Evolutionary conservation across 2,797 vertebrate genomes (phyloP).

Genomic region (Acomys russatus): DNA sequence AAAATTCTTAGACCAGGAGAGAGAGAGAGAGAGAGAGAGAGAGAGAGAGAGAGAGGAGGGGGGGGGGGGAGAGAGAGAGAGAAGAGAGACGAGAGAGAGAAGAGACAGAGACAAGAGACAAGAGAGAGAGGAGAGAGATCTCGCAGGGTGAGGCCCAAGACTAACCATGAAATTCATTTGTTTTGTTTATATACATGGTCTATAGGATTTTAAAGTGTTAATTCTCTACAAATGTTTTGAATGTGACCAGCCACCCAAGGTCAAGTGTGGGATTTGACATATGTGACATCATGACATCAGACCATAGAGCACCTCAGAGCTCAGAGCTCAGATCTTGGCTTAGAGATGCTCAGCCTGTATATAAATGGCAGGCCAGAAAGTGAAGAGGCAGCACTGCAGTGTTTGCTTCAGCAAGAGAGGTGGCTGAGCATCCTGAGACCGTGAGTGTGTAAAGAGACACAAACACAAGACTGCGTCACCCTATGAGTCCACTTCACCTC

Average conservation of each 20-base stretch:
- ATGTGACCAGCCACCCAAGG: not conserved
- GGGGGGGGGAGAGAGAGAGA: too few relatives aligned
- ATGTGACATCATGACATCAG: not conserved
- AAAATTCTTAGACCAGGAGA: not conserved
- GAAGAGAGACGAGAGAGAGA: too few relatives aligned
- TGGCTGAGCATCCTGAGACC: not conserved
- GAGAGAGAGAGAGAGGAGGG: too few relatives aligned
- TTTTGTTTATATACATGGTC: not conserved
- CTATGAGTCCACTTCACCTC: not conserved
- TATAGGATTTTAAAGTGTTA: not conserved
- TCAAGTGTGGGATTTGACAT: not conserved
- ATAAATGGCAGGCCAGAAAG: not conserved
- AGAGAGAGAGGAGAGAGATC: not conserved
- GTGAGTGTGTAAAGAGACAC: rapidly evolving
- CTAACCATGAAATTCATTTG: not conserved
- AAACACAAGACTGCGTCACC: not conserved
- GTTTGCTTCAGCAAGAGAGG: not conserved
- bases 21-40: too few relatives aligned
- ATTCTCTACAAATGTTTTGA: not conserved
- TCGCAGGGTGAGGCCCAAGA: not conserved
- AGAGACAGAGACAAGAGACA: too few relatives aligned
- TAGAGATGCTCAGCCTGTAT: too few relatives aligned
- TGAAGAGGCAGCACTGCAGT: not conserved
- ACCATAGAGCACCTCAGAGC: not conserved
- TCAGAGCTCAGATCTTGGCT: not conserved